Conservation (phyloP, 30 jellyfish, hydroid and myxozoan species). For the Hydractinia echinata region DNA sequence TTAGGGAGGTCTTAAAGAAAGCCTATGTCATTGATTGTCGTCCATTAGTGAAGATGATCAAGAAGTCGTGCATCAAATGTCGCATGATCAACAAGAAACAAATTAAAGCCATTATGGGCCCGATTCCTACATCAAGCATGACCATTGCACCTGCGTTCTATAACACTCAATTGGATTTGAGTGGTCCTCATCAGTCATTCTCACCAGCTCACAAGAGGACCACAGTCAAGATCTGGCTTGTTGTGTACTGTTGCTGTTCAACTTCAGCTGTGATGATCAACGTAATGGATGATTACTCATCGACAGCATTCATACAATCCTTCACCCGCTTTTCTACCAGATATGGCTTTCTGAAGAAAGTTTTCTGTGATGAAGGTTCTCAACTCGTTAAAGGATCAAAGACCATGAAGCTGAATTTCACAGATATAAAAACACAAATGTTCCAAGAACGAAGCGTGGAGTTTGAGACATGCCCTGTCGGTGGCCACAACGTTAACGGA, state of each 20-base stretch:
- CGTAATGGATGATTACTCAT: slow-evolving; percentile 21
- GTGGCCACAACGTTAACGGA: no score
- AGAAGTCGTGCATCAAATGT: not conserved
- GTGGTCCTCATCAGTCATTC: no score
- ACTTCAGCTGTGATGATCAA: slow-evolving; percentile 4
- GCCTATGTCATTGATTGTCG: slow-evolving; percentile 1
- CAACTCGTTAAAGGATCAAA: slow-evolving; percentile 10
- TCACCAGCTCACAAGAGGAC: slow-evolving; percentile 23
- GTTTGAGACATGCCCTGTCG: no score
- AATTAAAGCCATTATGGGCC: not conserved
- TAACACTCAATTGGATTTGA: slow-evolving; percentile 5
- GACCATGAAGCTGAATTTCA: not conserved
- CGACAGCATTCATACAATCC: slow-evolving; percentile 16
- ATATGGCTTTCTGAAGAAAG: slow-evolving; percentile 24
- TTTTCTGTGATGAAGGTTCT: slow-evolving; percentile 21
- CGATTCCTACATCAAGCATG: not conserved
- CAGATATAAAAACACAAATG: no score
- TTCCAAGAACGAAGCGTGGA: no score
- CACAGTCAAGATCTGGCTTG: slow-evolving; percentile 20
- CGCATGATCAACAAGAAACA: not conserved
- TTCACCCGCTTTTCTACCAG: slow-evolving; percentile 19
- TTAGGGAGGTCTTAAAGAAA: not conserved
- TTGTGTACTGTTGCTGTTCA: slow-evolving; percentile 4
- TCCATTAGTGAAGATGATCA: not conserved
- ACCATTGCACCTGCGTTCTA: slow-evolving; percentile 15